Evolutionary conservation across 1,140 invertebrate genomes (phyloP), one percentile per base, ranked within the genome.

Genomic region (Drosophila malerkotliana): DNA sequence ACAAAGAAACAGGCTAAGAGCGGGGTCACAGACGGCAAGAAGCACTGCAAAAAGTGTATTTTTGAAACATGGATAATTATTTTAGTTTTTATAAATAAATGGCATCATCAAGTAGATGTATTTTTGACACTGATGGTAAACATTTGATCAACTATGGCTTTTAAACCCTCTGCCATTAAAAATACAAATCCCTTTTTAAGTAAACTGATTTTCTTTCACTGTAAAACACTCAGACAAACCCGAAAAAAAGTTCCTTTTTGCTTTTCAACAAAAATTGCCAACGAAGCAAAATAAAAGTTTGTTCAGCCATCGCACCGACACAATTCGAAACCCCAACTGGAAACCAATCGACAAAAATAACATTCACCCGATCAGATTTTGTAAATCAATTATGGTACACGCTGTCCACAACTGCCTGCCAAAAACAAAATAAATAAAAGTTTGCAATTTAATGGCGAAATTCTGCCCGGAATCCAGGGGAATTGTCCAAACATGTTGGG

Each of bases 401-500:
- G 18, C 34, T 72, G 44, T 62, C 69, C n/a, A 39, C 28, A 55
- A n/a, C 24, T 44, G 28, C 73, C 55, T 63, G 34, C 44, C 30
- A 24, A 47, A 47, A 24, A 47, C 24, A 37, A 37, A 37, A 37
- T 37, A 37, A 37, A 37, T 44, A 32, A 69, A 56, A 59, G 52
- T 44, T 67, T 34, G 21, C 62, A 67, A 21, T 34, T 37, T 47
- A 37, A 64, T 39, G 24, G n/a, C 15, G 15, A 5, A 57, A 28
- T 44, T 53, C 12, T 30, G 12, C 0, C 24, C 39, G 0, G 18
- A 45, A 28, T 53, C 28, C 18, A 51, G 71, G 58, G 37, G 10
- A 44, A 72, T 41, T 73, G 64, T 63, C 73, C 63, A 77, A 77
- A 53, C 64, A 74, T 60, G 58, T 63, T 48, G 32, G 58, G 51